Percentiles rank a stretch among this genome's conserved stretches.
Evolutionary conservation across 92 coral and sea anemone species (phyloP).

Genomic region (Metridium senile): DNA sequence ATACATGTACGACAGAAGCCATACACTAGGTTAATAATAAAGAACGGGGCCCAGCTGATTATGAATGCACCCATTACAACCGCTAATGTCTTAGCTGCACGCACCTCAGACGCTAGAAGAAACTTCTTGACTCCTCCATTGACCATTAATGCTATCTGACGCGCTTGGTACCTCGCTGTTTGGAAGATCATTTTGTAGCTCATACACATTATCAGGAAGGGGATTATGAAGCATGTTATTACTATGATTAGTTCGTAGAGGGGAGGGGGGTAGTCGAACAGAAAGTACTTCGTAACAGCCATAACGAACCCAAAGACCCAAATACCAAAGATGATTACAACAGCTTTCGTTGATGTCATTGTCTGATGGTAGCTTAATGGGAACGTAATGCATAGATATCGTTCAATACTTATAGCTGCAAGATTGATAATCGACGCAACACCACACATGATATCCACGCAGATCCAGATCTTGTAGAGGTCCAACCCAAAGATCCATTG

Average conservation of each 20-base stretch:
- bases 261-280: conserved; percentile 66
- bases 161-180: conserved; percentile 90
- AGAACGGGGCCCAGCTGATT: conserved; percentile 90
- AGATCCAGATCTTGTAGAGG: conserved; percentile 69
- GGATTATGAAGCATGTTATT: conserved; percentile 79
- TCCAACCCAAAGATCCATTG: conserved; percentile 35
- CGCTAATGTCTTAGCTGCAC: conserved; percentile 90
- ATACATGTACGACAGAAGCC: conserved; percentile 68
- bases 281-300: conserved; percentile 64
- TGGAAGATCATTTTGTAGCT: conserved; percentile 85
- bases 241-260: conserved; percentile 79
- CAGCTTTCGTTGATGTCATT: conserved; percentile 72
- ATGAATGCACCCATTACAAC: conserved; percentile 95
- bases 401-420: conserved; percentile 89
- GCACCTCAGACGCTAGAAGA: conserved; percentile 85
- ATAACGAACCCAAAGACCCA: conserved; percentile 81
- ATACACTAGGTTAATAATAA: conserved; percentile 72
- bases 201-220: conserved; percentile 74
- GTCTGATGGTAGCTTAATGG: conserved; percentile 87
- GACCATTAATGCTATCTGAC: conserved; percentile 85
- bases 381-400: conserved; percentile 85
- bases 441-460: conserved; percentile 86
- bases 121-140: conserved; percentile 90
- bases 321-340: conserved; percentile 60
- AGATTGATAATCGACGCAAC: conserved; percentile 86